Evolutionary conservation across 1,140 invertebrate species (phyloP), one percentile per base, ranked within the genome.

Genomic region (Anadara kagoshimensis): DNA sequence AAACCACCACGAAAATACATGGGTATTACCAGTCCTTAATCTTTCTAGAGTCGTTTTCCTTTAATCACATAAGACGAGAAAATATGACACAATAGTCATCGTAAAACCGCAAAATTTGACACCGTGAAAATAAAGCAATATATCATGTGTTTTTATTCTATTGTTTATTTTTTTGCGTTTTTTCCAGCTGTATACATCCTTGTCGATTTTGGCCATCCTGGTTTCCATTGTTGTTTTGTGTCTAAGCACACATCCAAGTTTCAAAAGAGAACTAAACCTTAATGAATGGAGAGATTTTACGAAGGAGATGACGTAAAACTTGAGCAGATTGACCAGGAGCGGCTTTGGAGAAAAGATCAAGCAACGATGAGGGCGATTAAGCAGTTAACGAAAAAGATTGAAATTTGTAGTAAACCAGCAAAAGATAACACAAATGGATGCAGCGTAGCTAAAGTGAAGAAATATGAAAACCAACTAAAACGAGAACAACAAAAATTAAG

Each of bases 191-290:
- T 75, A 81, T 54, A 69, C 81, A 63, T 22, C 72, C 4, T 24
- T 73, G 3, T 80, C 81, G 0, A 54, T 76, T 10, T 63, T 78
- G 20, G 54, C 73, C 14, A 75, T 83, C 20, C 56, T 76, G 1
- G 58, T 75, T 16, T 75, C 73, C 24, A 75, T 75, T 36, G 69
- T 75, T 45, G 73, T 75, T 12, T 61, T 75, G 7, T 62, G 67
- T 43, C 69, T 68, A 0, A 73, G 70, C n/a, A 79, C 76, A 29
- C 74, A 75, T 59, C 75, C 77, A 7, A 16, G 22, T 14, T 79
- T 79, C 45, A 69, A 75, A 41, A 51, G 75, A 16, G 51, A 71
- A 36, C 68, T 79, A 14, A 47, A 73, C 14, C 16, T 18, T 16
- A 45, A 67, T 0, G 78, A 79, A 57, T 70, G 59, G 58, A 70